phyloP scores from a whole-genome alignment of 2,797 vertebrate genomes.

The Clamator glandarius region DNA sequence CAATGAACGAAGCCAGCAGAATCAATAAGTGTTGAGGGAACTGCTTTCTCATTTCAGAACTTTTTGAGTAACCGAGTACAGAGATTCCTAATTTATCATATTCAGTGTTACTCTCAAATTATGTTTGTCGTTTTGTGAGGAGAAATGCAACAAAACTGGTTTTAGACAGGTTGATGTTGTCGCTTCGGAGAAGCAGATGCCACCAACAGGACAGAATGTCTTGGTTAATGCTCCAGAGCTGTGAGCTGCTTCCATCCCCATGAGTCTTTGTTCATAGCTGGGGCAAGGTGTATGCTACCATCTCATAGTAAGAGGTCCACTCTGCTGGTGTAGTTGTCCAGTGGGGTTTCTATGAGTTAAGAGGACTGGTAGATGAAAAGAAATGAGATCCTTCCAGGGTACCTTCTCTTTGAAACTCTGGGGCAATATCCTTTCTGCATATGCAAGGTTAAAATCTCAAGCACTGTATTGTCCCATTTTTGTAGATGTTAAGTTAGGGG shows the following conservation, averaged over 20 bases:
- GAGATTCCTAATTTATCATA: neutral
- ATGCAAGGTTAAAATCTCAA: too few species aligned
- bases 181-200: neutral
- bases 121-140: too few species aligned
- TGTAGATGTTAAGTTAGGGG: neutral
- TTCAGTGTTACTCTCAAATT: accelerated
- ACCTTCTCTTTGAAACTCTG: neutral
- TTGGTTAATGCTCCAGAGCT: neutral
- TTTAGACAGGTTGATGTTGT: neutral
- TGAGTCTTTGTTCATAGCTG: neutral
- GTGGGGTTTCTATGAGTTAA: neutral
- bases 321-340: neutral
- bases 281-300: neutral
- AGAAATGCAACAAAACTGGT: too few species aligned
- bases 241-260: neutral
- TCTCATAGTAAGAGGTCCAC: neutral
- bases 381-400: neutral
- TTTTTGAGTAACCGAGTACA: neutral
- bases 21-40: neutral
- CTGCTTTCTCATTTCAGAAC: neutral
- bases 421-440: neutral
- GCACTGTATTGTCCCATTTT: neutral
- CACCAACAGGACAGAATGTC: accelerated
- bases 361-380: neutral
- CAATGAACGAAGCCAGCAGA: neutral